A percentile compares a stretch with the other conserved stretches of the same genome.
Conservation (phyloP, 2,888 invertebrate species). For the Phoenoteleia sp. region DNA sequence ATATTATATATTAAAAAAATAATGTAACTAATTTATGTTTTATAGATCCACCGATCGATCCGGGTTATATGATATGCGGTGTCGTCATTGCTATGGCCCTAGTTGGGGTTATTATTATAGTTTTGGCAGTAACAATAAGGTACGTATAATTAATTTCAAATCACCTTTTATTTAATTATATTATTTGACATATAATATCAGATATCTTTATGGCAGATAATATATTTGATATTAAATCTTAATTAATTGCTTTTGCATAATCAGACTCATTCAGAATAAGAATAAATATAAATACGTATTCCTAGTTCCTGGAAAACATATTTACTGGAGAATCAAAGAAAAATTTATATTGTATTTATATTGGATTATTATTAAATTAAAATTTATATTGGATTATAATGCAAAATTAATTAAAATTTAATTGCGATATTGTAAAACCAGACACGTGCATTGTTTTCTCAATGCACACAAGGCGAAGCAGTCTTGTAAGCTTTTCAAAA, state of each 20-base stretch:
- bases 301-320: no score
- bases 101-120: slow-evolving; percentile 93
- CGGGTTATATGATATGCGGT: slow-evolving; percentile 94
- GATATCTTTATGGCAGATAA: no score
- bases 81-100: slow-evolving; percentile 94
- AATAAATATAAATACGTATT: no score
- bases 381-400: no score
- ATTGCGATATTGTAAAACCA: background rate
- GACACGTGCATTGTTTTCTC: background rate
- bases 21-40: slow-evolving; percentile 82
- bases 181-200: no score
- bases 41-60: slow-evolving; percentile 94
- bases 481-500: background rate
- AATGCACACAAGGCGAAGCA: background rate
- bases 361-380: no score
- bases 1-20: background rate
- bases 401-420: background rate
- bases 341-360: no score
- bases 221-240: no score
- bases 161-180: no score
- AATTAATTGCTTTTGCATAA: no score
- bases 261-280: no score
- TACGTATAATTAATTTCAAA: slow-evolving; percentile 85
- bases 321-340: no score
- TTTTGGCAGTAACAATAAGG: slow-evolving; percentile 94